Base-by-base conservation (phyloP, 2,113 vertebrate species). In the Ameiurus melas region DNA sequence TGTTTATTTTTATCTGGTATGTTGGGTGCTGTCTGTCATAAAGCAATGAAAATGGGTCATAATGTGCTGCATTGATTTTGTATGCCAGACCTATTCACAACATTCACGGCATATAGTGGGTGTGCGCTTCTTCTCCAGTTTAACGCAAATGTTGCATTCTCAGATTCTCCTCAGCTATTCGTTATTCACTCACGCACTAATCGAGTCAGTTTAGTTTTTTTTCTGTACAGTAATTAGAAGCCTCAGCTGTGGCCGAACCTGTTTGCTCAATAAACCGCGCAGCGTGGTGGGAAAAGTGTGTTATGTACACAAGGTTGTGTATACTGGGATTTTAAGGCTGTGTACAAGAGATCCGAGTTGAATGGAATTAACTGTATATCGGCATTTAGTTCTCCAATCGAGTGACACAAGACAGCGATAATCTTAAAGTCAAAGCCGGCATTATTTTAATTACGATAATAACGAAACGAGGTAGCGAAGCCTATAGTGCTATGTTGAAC, bases 261-360 rank as follows among this genome's bases (percentile, higher is more conserved):
- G 66, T 88, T 81, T 73, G 51, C 70, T 75, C 68, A 66, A 25
- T 27, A 47, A 87, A 83, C 33, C 68, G 2, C 17, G 47, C 64
- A 62, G 64, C 17, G 25, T 19, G 43, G 14, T 33, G 9, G 36
- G 79, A 39, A 53, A 68, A 73, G n/a, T 51, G 36, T 81, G 86
- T 81, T 79, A 70, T 73, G n/a, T 79, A 43, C 39, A 64, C 33
- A 60, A 4, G 27, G 64, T 43, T 70, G 30, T 68, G n/a, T 36
- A 12, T 85, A 55, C 43, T 55, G 51, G 0, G 10, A 36, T 58
- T 47, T 73, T 22, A 19, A 1, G 30, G 16, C 22, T 22, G 17
- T 51, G 20, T 78, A 22, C 55, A 77, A 27, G 30, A 17, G 30
- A 43, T 57, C 53, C 2, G n/a, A 78, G 43, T 62, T 70, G 20